Evolutionary conservation across 2,888 invertebrate genomes (phyloP), one percentile per base, ranked within the genome.

Genomic region (Mesochorus sp.): DNA sequence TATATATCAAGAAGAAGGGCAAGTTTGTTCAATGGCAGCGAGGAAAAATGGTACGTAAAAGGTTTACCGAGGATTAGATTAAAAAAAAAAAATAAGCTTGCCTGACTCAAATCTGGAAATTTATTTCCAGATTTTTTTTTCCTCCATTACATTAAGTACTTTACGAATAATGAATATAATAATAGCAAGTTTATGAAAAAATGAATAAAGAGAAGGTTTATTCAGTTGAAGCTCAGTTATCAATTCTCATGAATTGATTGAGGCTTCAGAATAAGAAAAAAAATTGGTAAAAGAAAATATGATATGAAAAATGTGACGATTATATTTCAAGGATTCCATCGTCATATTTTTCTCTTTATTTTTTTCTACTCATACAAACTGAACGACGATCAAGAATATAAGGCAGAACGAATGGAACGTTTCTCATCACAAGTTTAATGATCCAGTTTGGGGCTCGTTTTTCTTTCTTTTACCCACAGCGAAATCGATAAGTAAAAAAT

Each of bases 21-120:
- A 39, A 4, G 0, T 14, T 4, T 4, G 14, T 3, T 39, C 12
- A 4, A 39, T 39, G 14, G n/a, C 12, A 39, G 10, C 39, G 39
- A 14, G 39, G 39, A 14, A 12, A 39, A 39, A 39, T 4, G 19
- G 26, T 28, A 19, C 8, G 26, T n/a, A 12, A 12, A 53, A 3
- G n/a, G 42, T 67, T 55, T 53, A 21, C 26, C 53, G 8, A 67
- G 66, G 66, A 42, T 53, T 42, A 39, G 2, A 26, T 14, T 26
- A 31, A 10, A n/a, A 44, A 28, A 55, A 8, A 39, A 12, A 14
- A 12, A 67, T 67, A 67, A 53, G 67, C 67, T 42, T 53, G n/a
- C n/a, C 28, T 53, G 39, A 55, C 31, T 42, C 28, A n/a, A 10
- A 44, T 53, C 28, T n/a, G 17, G 6, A 55, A 67, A 53, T n/a